Evolutionary conservation across 1,140 invertebrate genomes (phyloP).

Genomic region (Reticulitermes speratus): DNA sequence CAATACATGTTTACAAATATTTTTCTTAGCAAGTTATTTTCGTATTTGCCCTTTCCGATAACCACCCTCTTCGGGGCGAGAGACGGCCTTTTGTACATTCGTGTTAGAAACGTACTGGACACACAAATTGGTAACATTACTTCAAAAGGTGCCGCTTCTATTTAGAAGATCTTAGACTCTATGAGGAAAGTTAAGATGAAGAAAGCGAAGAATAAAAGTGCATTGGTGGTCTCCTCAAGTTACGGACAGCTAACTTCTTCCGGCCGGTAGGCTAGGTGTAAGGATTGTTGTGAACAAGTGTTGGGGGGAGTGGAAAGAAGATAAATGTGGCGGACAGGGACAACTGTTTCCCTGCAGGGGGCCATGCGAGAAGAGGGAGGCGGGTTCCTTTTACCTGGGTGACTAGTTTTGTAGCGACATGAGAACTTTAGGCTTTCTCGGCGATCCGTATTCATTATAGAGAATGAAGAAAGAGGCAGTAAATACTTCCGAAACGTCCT

Average conservation of each 20-base stretch:
- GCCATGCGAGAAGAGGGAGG: not conserved
- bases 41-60: not conserved
- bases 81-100: not conserved
- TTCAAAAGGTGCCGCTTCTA: not conserved
- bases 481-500: too few relatives aligned
- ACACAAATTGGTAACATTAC: not conserved
- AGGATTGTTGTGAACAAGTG: slow-evolving; percentile 10
- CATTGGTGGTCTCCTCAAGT: not conserved
- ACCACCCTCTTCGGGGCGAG: not conserved
- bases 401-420: not conserved
- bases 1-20: not conserved
- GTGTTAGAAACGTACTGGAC: not conserved
- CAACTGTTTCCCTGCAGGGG: not conserved
- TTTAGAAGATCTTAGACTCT: not conserved
- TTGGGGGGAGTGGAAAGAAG: not conserved
- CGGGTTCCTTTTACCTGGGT: not conserved
- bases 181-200: slow-evolving; percentile 4
- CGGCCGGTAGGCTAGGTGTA: not conserved
- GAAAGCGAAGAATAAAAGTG: not conserved
- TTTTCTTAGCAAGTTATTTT: not conserved
- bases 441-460: too few relatives aligned
- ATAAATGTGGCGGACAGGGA: slow-evolving; percentile 4
- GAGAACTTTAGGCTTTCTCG: too few relatives aligned
- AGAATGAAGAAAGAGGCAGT: too few relatives aligned
- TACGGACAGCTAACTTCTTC: not conserved